A percentile compares a stretch with the other conserved stretches of the same genome.
These are phyloP conservation scores for Cephus rjabovi DNA, from an alignment of 2,888 invertebrate species.

Conservation along the genomic window DNA sequence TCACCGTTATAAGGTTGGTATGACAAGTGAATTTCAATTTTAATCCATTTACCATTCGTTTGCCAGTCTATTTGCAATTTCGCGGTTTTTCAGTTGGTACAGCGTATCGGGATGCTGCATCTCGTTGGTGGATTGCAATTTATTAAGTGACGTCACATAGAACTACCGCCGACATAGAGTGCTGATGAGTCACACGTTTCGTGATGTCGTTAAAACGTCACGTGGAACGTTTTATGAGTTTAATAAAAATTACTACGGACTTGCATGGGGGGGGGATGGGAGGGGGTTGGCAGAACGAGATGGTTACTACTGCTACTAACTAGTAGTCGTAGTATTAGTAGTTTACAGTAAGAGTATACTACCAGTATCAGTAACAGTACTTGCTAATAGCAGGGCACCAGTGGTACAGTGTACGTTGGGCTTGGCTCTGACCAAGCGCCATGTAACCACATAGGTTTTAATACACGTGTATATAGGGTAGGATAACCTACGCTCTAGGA, in stretches of 20 bases:
- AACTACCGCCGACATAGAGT: background rate
- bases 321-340: too few relatives aligned
- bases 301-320: background rate
- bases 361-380: too few relatives aligned
- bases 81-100: background rate
- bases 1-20: background rate
- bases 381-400: background rate
- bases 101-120: background rate
- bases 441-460: background rate
- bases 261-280: background rate
- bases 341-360: too few relatives aligned
- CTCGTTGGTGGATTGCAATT: background rate
- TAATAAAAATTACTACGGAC: conserved; percentile 49
- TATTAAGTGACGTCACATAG: conserved; percentile 17
- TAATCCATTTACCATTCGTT: background rate
- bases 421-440: background rate
- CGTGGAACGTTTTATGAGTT: conserved; percentile 46
- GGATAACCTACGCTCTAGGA: background rate
- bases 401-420: background rate
- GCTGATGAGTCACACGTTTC: conserved; percentile 31
- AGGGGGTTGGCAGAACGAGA: background rate
- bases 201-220: conserved; percentile 46
- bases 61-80: background rate
- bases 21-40: background rate
- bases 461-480: background rate